Conservation (phyloP, 2,797 vertebrate species). For the Myioborus miniatus region DNA sequence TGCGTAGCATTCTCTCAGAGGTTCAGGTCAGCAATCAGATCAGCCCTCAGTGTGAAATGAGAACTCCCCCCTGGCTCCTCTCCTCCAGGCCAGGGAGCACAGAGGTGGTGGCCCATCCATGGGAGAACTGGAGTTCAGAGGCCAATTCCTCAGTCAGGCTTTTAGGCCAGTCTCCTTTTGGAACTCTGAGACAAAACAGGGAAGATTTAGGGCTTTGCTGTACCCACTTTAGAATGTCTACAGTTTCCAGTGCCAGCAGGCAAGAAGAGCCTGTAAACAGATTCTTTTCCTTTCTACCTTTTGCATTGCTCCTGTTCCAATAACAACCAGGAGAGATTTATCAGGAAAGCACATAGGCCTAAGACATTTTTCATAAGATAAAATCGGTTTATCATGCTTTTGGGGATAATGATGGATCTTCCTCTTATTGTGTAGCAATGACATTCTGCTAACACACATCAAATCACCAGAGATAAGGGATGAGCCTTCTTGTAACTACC, state of each 20-base stretch:
- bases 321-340: slow-evolving; percentile 28
- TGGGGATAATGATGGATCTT: not conserved
- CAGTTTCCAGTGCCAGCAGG: not conserved
- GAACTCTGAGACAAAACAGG: not conserved
- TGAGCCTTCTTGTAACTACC: not conserved
- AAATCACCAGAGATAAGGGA: not conserved
- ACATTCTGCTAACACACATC: not conserved
- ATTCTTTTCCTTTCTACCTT: not conserved
- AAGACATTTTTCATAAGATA: not conserved
- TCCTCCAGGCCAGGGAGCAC: not conserved
- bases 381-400: not conserved
- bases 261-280: not conserved
- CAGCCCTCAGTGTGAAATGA: not conserved
- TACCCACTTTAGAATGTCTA: not conserved
- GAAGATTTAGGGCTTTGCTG: not conserved
- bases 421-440: not conserved
- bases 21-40: not conserved
- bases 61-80: not conserved
- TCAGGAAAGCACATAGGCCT: not conserved
- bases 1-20: not conserved
- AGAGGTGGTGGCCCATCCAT: not conserved
- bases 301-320: not conserved
- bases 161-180: not conserved
- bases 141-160: not conserved
- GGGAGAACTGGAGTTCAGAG: not conserved